A percentile compares a stretch with the other conserved stretches of the same genome.
Conservation (phyloP, 2,797 vertebrate genomes). For the Lepus oiostolus region DNA sequence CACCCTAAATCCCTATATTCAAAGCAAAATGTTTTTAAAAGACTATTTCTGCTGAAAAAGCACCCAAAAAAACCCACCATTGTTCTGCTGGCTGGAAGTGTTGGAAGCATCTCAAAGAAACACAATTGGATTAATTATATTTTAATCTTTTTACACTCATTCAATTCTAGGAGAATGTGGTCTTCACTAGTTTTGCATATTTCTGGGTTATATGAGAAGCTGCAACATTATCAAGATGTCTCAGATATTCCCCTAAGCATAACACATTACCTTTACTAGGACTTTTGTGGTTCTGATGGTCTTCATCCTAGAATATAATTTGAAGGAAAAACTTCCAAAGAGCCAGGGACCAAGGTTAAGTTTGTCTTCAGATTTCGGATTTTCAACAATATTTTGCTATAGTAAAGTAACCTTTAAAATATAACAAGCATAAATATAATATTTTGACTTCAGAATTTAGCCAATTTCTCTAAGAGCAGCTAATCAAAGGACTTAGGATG, state of each 20-base stretch:
- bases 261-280: neutral
- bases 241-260: neutral
- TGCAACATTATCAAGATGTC: slow-evolving; percentile 57
- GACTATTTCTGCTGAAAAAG: slow-evolving; percentile 64
- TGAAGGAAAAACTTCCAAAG: slow-evolving; percentile 34
- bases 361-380: neutral
- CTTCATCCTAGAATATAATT: slow-evolving; percentile 31
- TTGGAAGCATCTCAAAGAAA: slow-evolving; percentile 64
- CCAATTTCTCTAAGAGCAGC: slow-evolving; percentile 15
- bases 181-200: slow-evolving; percentile 12
- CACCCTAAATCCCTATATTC: neutral
- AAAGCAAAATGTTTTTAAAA: slow-evolving; percentile 62
- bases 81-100: slow-evolving; percentile 54
- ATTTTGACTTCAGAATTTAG: slow-evolving; percentile 39
- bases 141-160: slow-evolving; percentile 67
- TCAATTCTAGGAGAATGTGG: neutral
- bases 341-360: neutral
- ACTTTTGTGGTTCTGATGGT: neutral
- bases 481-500: neutral
- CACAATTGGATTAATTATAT: slow-evolving; percentile 76
- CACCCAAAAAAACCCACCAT: neutral
- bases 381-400: slow-evolving; percentile 2
- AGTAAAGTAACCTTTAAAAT: neutral
- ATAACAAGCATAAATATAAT: slow-evolving; percentile 22
- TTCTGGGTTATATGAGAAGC: slow-evolving; percentile 30